Base-by-base conservation (phyloP, 30 jellyfish, hydroid and myxozoan genomes). In the Aurelia aurita region DNA sequence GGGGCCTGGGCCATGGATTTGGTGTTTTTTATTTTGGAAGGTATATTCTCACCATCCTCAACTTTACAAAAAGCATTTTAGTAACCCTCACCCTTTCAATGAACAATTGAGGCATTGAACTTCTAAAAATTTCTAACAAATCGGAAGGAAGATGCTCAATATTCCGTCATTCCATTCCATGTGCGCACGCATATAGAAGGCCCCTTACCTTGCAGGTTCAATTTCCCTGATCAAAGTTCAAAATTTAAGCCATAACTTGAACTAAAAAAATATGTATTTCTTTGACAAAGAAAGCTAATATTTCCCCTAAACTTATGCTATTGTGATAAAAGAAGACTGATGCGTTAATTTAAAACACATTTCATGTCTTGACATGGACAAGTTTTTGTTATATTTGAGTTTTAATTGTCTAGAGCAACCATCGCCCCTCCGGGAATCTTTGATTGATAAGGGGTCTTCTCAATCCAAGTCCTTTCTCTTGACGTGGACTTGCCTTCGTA, bases 401-500 rank as follows among this genome's bases (percentile, higher is more conserved):
- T 32, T 14, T 7, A 22, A 22, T 61, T n/a, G 6, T 2, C 47
- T 21, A 22, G 29, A 32, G 59, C 13, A 29, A 25, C 44, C 80
- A 28, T 23, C 23, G 18, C 44, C 60, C 22, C 45, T 43, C 44
- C 61, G 26, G 27, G 61, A n/a, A 44, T 23, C 27, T 68, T 59
- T 35, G 47, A 7, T 14, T 55, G 70, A 9, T 54, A 81, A 29
- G 91, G 85, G 84, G 72, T 49, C 91, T 81, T 72, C 84, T 28
- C 55, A 39, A 63, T 47, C 26, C 70, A 72, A 49, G 70, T 59
- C 80, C 70, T 73, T 81, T 73, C 91, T 81, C 80, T 81, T 81
- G 91, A 81, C 91, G 91, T 81, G 91, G 84, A 81, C 80, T 59
- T 81, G 77, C 77, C 43, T 45, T 54, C 79, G 82, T 65, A 39